phyloP scores from a whole-genome alignment of 2,888 invertebrate genomes.

The Peribatodes rhomboidaria region DNA sequence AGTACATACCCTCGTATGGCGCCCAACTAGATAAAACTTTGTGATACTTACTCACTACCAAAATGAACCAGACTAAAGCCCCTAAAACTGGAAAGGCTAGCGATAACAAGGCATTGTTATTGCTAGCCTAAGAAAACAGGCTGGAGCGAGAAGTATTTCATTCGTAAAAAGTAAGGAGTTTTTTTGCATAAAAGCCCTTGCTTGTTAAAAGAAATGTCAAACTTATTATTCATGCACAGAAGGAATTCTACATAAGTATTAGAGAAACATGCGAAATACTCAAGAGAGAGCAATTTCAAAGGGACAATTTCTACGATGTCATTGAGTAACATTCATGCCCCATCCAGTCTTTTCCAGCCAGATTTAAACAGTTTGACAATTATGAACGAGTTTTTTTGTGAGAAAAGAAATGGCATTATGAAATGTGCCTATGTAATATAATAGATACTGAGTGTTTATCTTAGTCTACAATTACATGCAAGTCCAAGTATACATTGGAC shows the following conservation, averaged over 20 bases:
- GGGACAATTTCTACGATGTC: conserved; percentile 13
- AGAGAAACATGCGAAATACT: not conserved
- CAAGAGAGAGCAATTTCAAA: conserved; percentile 1
- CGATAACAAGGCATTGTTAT: not conserved
- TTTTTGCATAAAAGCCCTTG: conserved; percentile 13
- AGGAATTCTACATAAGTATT: not conserved
- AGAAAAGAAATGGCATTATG: not conserved
- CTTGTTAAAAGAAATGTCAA: conserved; percentile 8
- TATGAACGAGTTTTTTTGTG: not conserved
- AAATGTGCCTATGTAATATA: not conserved
- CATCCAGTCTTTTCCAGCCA: not conserved
- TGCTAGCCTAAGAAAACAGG: conserved; percentile 5
- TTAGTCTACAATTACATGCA: no score
- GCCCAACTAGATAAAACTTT: no score
- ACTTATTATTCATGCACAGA: not conserved
- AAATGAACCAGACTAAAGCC: not conserved
- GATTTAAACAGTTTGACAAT: not conserved
- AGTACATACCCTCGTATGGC: no score
- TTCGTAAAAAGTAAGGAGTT: not conserved
- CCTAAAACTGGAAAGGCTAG: not conserved
- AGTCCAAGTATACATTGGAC: no score
- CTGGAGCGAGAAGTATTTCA: not conserved
- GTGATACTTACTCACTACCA: no score
- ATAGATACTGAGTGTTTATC: no score
- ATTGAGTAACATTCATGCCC: conserved; percentile 2